Evolutionary conservation across 2,113 vertebrate species (phyloP), one percentile per base, ranked within the genome.

Genomic region (Ariopsis seemanni): DNA sequence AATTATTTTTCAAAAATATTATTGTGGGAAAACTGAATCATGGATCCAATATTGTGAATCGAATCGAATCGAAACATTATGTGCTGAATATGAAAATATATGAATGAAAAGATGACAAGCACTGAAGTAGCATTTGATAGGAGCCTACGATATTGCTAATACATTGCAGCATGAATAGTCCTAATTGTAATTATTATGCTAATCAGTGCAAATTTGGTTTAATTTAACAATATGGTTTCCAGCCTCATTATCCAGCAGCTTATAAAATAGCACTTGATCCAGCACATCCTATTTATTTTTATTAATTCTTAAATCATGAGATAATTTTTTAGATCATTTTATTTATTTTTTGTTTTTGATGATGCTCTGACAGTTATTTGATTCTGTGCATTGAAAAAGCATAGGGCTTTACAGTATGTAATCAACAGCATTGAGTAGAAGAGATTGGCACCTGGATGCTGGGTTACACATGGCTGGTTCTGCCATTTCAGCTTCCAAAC

Each of bases 401-500:
- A 78, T 14, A 60, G 18, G 11, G 20, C 30, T 82, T 48, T 14
- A 62, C 27, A 48, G 30, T 82, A 48, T 25, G 52, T 42, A 27
- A 58, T 80, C n/a, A 58, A n/a, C 53, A 57, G 77, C 53, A 34
- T 53, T 34, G 30, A 62, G 57, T 7, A 25, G 57, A 82, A 60
- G 57, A 82, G 79, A 82, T 34, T 82, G 79, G 79, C 79, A 82
- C 27, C 79, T 60, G 10, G 48, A 25, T 84, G 48, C 50, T 71
- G 50, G 25, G 60, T 78, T 65, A 30, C 74, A 62, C 72, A 75
- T 25, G 65, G 52, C 55, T 62, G 52, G n/a, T 65, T 62, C n/a
- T 87, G 85, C 67, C 85, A 86, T 86, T 86, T 79, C 62, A 55
- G 48, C 52, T 67, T 78, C 74, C 67, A 55, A 86, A 86, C 74